Conservation (phyloP, 1,140 invertebrate genomes). For the Drusus annulatus region DNA sequence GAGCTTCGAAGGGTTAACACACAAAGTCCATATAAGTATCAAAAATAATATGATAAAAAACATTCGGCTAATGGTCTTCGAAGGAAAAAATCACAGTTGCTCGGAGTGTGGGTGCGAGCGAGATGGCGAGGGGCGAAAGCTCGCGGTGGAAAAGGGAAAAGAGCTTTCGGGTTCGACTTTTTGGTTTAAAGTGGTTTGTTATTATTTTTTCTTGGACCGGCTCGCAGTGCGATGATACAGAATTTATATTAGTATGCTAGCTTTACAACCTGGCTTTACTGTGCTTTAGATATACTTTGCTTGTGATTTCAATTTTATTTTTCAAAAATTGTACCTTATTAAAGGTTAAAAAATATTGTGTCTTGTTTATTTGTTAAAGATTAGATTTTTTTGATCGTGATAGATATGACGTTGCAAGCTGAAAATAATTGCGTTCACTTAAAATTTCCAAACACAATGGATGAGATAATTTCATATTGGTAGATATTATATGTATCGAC, state of each 20-base stretch:
- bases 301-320: too few species aligned
- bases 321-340: too few species aligned
- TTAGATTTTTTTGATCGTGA: too few species aligned
- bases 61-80: slow-evolving; percentile 57
- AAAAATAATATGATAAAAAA: slow-evolving; percentile 57
- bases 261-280: too few species aligned
- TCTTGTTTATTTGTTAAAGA: too few species aligned
- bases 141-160: slow-evolving; percentile 26
- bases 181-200: slow-evolving; percentile 56
- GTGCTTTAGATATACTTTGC: too few species aligned
- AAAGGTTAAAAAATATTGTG: too few species aligned
- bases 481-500: too few species aligned
- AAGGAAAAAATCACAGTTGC: slow-evolving; percentile 55
- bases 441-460: too few species aligned
- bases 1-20: slow-evolving; percentile 55
- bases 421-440: too few species aligned
- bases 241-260: slow-evolving; percentile 24
- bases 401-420: too few species aligned
- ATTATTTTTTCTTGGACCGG: slow-evolving; percentile 50
- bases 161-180: slow-evolving; percentile 47
- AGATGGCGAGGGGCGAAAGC: neutral
- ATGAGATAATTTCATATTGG: too few species aligned
- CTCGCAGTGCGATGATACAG: slow-evolving; percentile 41
- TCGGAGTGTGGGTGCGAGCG: slow-evolving; percentile 47
- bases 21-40: slow-evolving; percentile 53